These are phyloP conservation scores for Psittacus erithacus DNA, from an alignment of 2,113 vertebrate species.

Conservation along the genomic window DNA sequence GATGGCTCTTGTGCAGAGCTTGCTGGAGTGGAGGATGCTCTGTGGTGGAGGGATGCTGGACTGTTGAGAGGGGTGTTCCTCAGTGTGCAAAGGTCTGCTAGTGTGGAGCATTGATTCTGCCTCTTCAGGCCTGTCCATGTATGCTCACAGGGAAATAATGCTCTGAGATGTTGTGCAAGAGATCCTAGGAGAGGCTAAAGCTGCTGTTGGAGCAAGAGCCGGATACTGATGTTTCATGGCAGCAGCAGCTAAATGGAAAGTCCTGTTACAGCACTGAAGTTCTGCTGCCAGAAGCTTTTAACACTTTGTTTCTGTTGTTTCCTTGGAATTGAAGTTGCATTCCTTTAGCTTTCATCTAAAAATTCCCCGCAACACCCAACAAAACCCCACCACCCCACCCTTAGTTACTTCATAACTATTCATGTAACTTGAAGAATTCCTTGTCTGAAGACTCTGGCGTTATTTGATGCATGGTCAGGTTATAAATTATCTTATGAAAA, in stretches of 20 bases:
- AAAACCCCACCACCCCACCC: not conserved
- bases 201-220: not conserved
- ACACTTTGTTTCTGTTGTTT: not conserved
- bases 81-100: not conserved
- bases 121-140: accelerated
- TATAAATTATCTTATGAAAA: not conserved
- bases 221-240: not conserved
- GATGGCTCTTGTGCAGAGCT: not conserved
- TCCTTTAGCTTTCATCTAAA: not conserved
- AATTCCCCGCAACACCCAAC: not conserved
- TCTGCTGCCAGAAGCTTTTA: not conserved
- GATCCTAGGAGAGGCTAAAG: not conserved
- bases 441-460: not conserved
- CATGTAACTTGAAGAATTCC: not conserved
- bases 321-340: not conserved
- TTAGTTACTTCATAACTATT: not conserved
- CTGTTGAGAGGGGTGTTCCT: not conserved
- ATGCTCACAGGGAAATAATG: not conserved
- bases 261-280: not conserved
- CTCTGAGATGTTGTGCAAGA: not conserved
- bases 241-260: not conserved
- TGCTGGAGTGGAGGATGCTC: not conserved
- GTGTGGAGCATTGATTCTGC: not conserved
- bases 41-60: not conserved
- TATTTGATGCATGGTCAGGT: not conserved